phyloP scores from a whole-genome alignment of 2,888 invertebrate genomes.

The Leptura quadrifasciata region DNA sequence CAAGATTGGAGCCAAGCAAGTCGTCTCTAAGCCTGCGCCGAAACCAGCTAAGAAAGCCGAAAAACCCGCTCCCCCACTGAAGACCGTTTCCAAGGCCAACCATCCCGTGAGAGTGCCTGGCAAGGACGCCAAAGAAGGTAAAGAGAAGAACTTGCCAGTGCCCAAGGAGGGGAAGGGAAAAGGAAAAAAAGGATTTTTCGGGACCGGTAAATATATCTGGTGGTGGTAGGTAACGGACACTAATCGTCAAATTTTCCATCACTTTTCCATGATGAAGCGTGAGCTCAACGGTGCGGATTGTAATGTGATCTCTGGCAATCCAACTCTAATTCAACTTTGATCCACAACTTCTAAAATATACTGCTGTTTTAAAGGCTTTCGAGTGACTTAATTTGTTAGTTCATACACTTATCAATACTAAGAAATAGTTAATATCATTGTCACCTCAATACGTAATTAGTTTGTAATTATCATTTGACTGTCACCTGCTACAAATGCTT shows the following conservation, averaged over 20 bases:
- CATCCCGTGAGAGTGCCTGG: constrained; percentile 60
- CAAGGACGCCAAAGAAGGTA: constrained; percentile 49
- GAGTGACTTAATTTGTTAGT: constrained; percentile 59
- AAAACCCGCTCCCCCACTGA: constrained; percentile 67
- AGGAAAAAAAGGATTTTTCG: constrained; percentile 89
- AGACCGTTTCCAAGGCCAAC: constrained; percentile 69
- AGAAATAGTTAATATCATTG: constrained; percentile 45
- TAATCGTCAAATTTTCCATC: constrained; percentile 65
- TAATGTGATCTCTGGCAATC: constrained; percentile 55
- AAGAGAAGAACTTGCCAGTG: constrained; percentile 72
- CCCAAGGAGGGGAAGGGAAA: constrained; percentile 77
- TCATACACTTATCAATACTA: constrained; percentile 39
- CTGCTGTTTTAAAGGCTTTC: constrained; percentile 64
- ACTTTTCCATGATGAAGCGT: constrained; percentile 70
- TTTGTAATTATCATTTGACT: constrained; percentile 2
- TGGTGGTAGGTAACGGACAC: constrained; percentile 80
- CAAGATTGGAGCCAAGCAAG: constrained; percentile 61
- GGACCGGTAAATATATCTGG: constrained; percentile 89
- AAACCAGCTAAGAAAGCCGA: constrained; percentile 72
- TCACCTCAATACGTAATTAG: constrained; percentile 38
- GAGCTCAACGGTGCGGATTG: constrained; percentile 64
- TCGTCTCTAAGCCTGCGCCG: constrained; percentile 44
- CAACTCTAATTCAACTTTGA: constrained; percentile 35
- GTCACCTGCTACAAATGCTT: constrained; percentile 9
- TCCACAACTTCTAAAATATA: constrained; percentile 52